Evolutionary conservation across 2,888 invertebrate species (phyloP).

Genomic region (Caenorhabditis sp.): DNA sequence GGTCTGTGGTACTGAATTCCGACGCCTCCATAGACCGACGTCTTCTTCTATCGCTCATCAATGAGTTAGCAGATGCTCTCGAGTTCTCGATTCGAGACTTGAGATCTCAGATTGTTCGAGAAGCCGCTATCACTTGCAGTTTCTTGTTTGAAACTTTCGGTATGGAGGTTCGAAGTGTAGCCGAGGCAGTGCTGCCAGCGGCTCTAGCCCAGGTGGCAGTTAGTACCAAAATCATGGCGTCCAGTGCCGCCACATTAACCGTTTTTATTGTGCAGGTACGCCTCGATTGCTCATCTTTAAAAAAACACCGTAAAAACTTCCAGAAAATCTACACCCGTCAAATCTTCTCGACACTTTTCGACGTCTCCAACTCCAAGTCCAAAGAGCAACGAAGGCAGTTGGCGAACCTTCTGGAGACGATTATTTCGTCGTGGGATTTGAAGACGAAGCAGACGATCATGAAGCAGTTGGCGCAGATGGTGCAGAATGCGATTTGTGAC

Average conservation of each 20-base stretch:
- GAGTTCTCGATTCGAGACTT: conserved; percentile 56
- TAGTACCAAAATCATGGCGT: conserved; percentile 57
- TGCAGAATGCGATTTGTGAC: conserved; percentile 49
- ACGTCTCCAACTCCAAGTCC: conserved; percentile 27
- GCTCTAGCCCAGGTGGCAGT: conserved; percentile 43
- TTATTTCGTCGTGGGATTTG: conserved; percentile 44
- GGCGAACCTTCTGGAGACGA: conserved; percentile 27
- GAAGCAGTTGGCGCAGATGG: conserved; percentile 27
- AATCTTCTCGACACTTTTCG: conserved; percentile 41
- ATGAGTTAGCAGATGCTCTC: conserved; percentile 48
- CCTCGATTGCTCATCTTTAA: no score
- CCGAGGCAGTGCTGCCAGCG: conserved; percentile 42
- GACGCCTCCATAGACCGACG: conserved; percentile 45
- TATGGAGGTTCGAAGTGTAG: conserved; percentile 45
- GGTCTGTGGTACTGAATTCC: conserved; percentile 44
- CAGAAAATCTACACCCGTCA: conserved; percentile 59
- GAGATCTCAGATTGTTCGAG: conserved; percentile 56
- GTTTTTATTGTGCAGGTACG: conserved; percentile 55
- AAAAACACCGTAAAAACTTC: conserved; percentile 13
- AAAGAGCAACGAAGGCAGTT: conserved; percentile 58
- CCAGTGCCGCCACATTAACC: conserved; percentile 52
- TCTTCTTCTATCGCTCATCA: conserved; percentile 26
- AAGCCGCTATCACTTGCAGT: conserved; percentile 58
- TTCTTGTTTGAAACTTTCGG: conserved; percentile 58
- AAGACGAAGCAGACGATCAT: conserved; percentile 46